A percentile compares a stretch with the other conserved stretches of the same genome.
These are phyloP conservation scores for Eucera pruinosa DNA, from an alignment of 2,888 invertebrate species.

Conservation along the genomic window DNA sequence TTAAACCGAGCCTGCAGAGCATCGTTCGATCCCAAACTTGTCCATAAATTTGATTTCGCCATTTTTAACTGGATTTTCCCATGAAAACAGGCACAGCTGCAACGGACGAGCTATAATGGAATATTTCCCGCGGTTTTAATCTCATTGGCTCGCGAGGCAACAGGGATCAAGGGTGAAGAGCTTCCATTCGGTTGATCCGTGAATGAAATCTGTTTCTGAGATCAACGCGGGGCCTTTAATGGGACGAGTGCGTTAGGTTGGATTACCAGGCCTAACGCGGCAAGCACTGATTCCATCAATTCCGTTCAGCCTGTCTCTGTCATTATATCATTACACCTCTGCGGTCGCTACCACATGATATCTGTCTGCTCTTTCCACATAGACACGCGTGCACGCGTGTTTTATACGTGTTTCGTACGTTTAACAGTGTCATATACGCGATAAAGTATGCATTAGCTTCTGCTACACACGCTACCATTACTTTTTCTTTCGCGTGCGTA, in stretches of 20 bases:
- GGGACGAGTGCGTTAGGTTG: constrained; percentile 69
- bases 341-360: constrained; percentile 63
- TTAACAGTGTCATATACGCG: background rate
- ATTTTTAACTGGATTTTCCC: too few species aligned
- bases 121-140: constrained; percentile 13
- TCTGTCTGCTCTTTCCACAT: constrained; percentile 56
- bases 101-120: background rate
- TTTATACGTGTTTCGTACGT: background rate
- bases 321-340: constrained; percentile 81
- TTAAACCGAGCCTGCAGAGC: too few species aligned
- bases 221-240: constrained; percentile 60
- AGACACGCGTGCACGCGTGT: background rate
- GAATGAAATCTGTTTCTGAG: constrained; percentile 61
- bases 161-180: constrained; percentile 38
- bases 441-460: background rate
- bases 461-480: constrained; percentile 9
- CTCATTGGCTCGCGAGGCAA: constrained; percentile 2
- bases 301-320: constrained; percentile 79
- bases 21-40: too few species aligned
- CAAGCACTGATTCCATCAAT: constrained; percentile 82
- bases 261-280: constrained; percentile 77
- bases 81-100: too few species aligned
- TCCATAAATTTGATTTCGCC: too few species aligned
- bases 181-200: constrained; percentile 43
- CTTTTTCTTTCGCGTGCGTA: constrained; percentile 8